These are phyloP conservation scores for Stigmatopora nigra DNA, from an alignment of 2,113 vertebrate species.

Conservation along the genomic window DNA sequence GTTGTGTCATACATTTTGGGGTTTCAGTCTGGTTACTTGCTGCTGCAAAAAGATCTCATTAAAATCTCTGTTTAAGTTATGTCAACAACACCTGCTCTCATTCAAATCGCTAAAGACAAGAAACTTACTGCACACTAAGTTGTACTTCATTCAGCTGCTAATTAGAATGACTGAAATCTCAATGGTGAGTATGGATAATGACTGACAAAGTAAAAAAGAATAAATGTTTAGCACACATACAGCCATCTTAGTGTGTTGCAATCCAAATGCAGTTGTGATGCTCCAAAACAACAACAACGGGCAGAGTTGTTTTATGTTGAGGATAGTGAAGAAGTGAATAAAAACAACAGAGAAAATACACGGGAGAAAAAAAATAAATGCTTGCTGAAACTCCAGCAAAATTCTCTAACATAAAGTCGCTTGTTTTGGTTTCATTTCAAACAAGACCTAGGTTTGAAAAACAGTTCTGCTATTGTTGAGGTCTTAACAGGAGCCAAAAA, in stretches of 20 bases:
- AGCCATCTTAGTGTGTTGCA: conserved; percentile 4
- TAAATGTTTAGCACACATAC: conserved; percentile 18
- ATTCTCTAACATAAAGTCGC: not conserved
- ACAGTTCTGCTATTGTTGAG: not conserved
- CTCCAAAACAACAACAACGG: not conserved
- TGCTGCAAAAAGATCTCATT: conserved; percentile 20
- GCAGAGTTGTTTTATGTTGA: conserved; percentile 14
- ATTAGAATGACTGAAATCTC: conserved; percentile 7
- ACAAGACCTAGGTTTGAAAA: not conserved
- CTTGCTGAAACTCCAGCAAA: not conserved
- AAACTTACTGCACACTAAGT: not conserved
- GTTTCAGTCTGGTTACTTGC: not conserved
- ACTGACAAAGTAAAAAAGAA: conserved; percentile 14
- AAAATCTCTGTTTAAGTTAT: conserved; percentile 15
- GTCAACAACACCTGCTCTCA: conserved; percentile 13
- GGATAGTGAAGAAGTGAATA: not conserved
- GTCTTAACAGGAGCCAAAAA: not conserved
- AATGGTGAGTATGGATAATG: conserved; percentile 8
- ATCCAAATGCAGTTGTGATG: not conserved
- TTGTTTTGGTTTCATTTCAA: not conserved
- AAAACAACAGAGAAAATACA: conserved; percentile 1
- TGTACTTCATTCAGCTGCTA: conserved; percentile 11
- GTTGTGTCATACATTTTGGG: not conserved
- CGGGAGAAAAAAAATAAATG: conserved; percentile 1
- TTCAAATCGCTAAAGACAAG: conserved; percentile 1